Base-by-base conservation (phyloP, 2,113 vertebrate species). In the Ophiodon elongatus region DNA sequence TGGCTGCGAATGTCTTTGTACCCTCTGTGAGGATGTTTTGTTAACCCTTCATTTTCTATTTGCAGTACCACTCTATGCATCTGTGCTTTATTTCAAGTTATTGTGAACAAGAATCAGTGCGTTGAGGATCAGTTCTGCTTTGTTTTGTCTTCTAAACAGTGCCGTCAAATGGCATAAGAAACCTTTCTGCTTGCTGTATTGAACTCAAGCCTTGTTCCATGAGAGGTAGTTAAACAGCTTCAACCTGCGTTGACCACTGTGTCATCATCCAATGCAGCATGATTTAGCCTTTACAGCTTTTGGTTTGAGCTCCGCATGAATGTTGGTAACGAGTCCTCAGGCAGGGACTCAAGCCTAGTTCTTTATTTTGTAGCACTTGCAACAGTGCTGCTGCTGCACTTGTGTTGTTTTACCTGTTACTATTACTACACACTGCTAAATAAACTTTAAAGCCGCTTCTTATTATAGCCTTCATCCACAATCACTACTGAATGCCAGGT, bases 141-240 rank as follows among this genome's bases (percentile, higher is more conserved):
- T 92, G 81, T 84, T 69, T 74, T 73, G 47, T 73, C 68, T 85
- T 67, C 85, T 80, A 81, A 91, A 90, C 83, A 85, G 69, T 80
- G 62, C 69, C 70, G 80, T 85, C 74, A 82, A 73, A 88, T 73
- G 43, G 25, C 67, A 79, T 33, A 43, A 65, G 59, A 76, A n/a
- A n/a, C 87, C 2, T 50, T 11, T 83, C 60, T 81, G 19, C 73
- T 79, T 41, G 64, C 39, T 74, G 83, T 75, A 25, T 35, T 69
- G 37, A 73, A 64, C 35, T 65, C 43, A 75, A 85, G 70, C 76
- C 45, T 71, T 71, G 74, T 72, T 73, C 50, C n/a, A 27, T 57
- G 71, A 59, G 29, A 56, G 64, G 81, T 72, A 62, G 15, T 47
- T 39, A 33, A 57, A 27, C 43, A 27, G 78, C 9, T 75, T 76